Evolutionary conservation across 1,140 invertebrate genomes (phyloP).

Genomic region (Musca domestica): DNA sequence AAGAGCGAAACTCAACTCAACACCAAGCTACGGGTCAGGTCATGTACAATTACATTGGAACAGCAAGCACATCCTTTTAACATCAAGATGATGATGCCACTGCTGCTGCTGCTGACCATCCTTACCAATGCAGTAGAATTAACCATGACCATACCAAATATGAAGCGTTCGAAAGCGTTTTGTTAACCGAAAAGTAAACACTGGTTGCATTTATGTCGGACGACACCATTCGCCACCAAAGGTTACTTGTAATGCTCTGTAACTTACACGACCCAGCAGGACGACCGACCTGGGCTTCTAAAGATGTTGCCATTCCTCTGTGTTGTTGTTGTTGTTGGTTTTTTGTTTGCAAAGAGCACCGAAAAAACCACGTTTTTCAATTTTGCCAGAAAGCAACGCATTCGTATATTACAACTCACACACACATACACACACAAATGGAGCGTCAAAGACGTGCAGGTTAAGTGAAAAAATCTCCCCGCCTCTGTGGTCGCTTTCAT

Average conservation of each 20-base stretch:
- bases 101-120: neutral
- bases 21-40: too few relatives aligned
- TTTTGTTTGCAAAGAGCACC: too few relatives aligned
- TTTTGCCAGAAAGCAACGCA: conserved; percentile 10
- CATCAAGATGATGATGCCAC: too few relatives aligned
- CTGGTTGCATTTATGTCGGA: conserved; percentile 14
- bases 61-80: too few relatives aligned
- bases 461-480: conserved; percentile 7
- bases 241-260: conserved; percentile 16
- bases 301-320: neutral
- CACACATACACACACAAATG: neutral
- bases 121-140: conserved; percentile 19
- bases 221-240: conserved; percentile 5
- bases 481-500: neutral
- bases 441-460: neutral
- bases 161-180: neutral
- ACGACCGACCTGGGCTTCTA: neutral
- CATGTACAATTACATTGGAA: too few relatives aligned
- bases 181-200: conserved; percentile 22
- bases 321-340: too few relatives aligned
- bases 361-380: conserved; percentile 8
- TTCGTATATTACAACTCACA: neutral
- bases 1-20: too few relatives aligned
- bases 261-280: neutral
- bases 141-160: conserved; percentile 11